A percentile compares a stretch with the other conserved stretches of the same genome.
phyloP scores from a whole-genome alignment of 2,888 invertebrate genomes.

The Tipula confusa region DNA sequence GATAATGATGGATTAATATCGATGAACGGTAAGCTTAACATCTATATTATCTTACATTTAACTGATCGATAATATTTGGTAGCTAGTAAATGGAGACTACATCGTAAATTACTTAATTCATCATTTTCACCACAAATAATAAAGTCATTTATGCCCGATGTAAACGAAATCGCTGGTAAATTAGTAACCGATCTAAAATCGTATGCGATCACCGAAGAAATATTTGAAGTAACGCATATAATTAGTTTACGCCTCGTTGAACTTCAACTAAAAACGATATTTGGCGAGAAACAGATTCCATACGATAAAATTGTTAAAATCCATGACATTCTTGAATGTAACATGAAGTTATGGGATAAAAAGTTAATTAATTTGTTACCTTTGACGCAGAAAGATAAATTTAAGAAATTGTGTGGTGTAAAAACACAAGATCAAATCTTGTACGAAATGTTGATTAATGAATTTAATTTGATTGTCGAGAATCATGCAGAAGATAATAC shows the following conservation, averaged over 20 bases:
- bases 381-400: neutral
- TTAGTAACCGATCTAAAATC: neutral
- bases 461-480: neutral
- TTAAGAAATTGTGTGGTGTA: neutral
- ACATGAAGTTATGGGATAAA: neutral
- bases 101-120: constrained; percentile 4
- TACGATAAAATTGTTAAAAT: neutral
- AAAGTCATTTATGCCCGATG: neutral
- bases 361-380: neutral
- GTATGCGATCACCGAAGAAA: neutral
- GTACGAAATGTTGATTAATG: neutral
- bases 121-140: neutral
- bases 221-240: neutral
- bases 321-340: neutral
- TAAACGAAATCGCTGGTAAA: neutral
- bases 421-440: neutral
- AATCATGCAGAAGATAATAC: neutral
- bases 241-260: neutral
- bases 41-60: neutral
- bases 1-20: neutral
- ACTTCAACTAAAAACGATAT: neutral
- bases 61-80: neutral
- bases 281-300: neutral
- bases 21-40: neutral
- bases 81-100: neutral